Conservation (phyloP, 2,888 invertebrate genomes). For the Hemaris fuciformis region DNA sequence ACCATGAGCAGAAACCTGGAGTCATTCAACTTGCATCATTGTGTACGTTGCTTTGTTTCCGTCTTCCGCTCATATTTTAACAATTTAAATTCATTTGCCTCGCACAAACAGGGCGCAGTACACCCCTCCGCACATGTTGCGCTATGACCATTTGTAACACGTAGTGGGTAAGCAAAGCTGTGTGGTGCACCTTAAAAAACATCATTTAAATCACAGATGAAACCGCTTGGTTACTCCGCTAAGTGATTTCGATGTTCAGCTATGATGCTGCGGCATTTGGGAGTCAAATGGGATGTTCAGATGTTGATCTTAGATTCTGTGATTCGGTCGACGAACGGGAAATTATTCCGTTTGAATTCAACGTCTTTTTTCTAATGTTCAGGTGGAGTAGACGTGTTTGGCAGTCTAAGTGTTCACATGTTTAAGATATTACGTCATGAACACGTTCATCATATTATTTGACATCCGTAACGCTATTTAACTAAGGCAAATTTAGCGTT, state of each 20-base stretch:
- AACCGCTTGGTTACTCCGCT: constrained; percentile 37
- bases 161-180: constrained; percentile 14
- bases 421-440: no score
- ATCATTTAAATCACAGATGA: constrained; percentile 54
- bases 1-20: not conserved
- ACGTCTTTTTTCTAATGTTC: not conserved
- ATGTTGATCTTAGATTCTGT: constrained; percentile 14
- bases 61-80: constrained; percentile 2
- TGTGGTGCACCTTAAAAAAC: constrained; percentile 42
- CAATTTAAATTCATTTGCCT: not conserved
- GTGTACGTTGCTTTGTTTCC: not conserved
- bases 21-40: not conserved
- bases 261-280: constrained; percentile 13
- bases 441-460: no score
- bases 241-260: constrained; percentile 39
- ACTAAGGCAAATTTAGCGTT: no score
- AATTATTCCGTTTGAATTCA: not conserved
- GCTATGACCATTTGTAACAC: not conserved
- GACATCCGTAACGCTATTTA: no score
- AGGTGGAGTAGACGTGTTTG: not conserved
- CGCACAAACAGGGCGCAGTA: not conserved
- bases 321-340: constrained; percentile 7
- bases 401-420: not conserved
- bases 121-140: not conserved
- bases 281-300: constrained; percentile 16